A percentile compares a stretch with the other conserved stretches of the same genome.
These are phyloP conservation scores for Agrotis clavis DNA, from an alignment of 2,888 invertebrate species.

Conservation along the genomic window DNA sequence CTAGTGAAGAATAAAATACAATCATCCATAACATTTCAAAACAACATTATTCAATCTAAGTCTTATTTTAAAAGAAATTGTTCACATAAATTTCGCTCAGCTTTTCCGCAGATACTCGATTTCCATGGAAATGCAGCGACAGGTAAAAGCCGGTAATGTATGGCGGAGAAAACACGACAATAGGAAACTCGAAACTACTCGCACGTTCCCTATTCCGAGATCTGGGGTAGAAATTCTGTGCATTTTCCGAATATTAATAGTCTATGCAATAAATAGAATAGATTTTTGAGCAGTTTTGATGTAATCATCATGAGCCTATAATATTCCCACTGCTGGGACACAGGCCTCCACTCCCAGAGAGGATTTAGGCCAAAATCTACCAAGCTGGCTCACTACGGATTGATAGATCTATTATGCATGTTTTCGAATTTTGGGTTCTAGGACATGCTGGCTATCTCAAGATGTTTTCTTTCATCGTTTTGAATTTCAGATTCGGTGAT, in stretches of 20 bases:
- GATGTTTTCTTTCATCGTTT: too few relatives aligned
- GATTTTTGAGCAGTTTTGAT: background rate
- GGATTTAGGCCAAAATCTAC: too few relatives aligned
- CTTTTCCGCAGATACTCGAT: conserved; percentile 32
- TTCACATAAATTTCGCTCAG: conserved; percentile 51
- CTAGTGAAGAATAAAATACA: background rate
- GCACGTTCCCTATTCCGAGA: conserved; percentile 15
- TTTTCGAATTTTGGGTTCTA: too few relatives aligned
- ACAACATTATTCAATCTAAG: conserved; percentile 25
- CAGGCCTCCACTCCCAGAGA: too few relatives aligned
- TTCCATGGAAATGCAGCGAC: conserved; percentile 56
- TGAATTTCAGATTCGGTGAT: too few relatives aligned
- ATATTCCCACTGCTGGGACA: too few relatives aligned
- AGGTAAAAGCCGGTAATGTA: conserved; percentile 61
- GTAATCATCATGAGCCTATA: too few relatives aligned
- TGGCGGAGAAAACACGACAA: conserved; percentile 56
- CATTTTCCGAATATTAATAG: conserved; percentile 1
- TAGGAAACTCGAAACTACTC: conserved; percentile 25
- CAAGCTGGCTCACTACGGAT: too few relatives aligned
- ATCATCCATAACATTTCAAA: conserved; percentile 36
- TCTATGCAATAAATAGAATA: conserved; percentile 3
- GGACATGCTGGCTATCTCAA: too few relatives aligned
- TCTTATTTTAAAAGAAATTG: conserved; percentile 7
- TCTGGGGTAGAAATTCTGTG: conserved; percentile 1
- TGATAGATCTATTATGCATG: too few relatives aligned